phyloP scores from a whole-genome alignment of 1,140 invertebrate genomes.

The Drosophila sturtevanti region DNA sequence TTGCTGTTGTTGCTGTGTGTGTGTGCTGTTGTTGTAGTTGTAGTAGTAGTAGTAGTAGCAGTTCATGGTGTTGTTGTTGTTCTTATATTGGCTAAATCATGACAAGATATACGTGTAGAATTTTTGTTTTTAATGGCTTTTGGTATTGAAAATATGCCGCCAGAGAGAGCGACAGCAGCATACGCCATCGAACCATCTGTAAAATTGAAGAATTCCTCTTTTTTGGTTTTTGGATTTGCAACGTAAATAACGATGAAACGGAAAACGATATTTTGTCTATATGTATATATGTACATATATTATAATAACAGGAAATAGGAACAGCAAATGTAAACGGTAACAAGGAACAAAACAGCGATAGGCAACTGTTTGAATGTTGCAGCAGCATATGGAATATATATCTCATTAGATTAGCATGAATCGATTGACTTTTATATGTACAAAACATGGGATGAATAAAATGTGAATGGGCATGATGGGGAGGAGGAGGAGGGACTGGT shows the following conservation, averaged over 20 bases:
- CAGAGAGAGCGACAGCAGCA: slow-evolving; percentile 69
- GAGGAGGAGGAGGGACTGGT: no score
- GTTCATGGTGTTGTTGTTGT: background rate
- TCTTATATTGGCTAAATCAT: slow-evolving; percentile 16
- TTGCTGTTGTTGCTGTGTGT: slow-evolving; percentile 1
- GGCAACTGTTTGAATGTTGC: slow-evolving; percentile 35
- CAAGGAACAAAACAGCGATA: slow-evolving; percentile 24
- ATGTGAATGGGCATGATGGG: slow-evolving; percentile 4
- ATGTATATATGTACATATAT: slow-evolving; percentile 1
- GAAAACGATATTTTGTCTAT: no score
- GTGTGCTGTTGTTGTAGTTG: slow-evolving; percentile 44
- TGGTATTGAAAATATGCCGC: slow-evolving; percentile 60
- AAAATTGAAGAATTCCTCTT: slow-evolving; percentile 74
- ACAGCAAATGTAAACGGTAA: slow-evolving; percentile 25
- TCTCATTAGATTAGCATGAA: background rate
- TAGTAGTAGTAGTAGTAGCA: slow-evolving; percentile 25
- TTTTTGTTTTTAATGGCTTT: slow-evolving; percentile 55
- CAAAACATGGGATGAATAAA: background rate
- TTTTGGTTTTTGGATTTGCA: slow-evolving; percentile 57
- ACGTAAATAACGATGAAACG: slow-evolving; percentile 38
- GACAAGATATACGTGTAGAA: slow-evolving; percentile 27
- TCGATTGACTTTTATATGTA: background rate
- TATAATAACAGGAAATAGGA: background rate
- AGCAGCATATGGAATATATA: background rate
- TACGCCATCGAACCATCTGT: slow-evolving; percentile 72